These are phyloP conservation scores for Muraenolepis orangiensis DNA, from an alignment of 2,797 vertebrate genomes.

Conservation along the genomic window DNA sequence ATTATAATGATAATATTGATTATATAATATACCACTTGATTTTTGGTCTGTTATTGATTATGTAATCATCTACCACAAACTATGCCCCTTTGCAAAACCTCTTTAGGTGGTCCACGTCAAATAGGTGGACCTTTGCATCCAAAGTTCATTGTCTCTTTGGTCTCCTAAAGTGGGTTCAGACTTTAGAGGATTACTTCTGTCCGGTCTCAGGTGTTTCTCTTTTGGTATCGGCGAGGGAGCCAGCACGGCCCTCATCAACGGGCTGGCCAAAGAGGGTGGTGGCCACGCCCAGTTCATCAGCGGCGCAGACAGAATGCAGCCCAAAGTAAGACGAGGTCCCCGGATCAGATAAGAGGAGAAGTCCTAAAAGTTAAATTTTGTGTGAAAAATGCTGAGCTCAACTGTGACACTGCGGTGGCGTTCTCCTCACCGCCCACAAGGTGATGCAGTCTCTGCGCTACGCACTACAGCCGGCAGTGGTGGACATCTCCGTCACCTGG, in stretches of 20 bases:
- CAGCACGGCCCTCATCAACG: conserved; percentile 80
- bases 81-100: too few relatives aligned
- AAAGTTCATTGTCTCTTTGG: too few relatives aligned
- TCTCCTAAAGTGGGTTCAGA: too few relatives aligned
- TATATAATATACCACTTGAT: too few relatives aligned
- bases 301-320: conserved; percentile 77
- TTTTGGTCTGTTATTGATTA: too few relatives aligned
- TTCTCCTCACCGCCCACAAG: conserved; percentile 42
- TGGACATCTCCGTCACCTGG: conserved; percentile 62
- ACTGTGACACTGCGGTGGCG: not conserved
- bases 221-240: conserved; percentile 86
- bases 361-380: not conserved
- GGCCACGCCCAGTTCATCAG: conserved; percentile 81
- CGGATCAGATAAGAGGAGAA: not conserved
- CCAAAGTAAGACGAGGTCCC: conserved; percentile 71
- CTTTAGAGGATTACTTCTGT: too few relatives aligned
- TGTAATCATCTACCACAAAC: too few relatives aligned
- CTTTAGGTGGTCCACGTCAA: too few relatives aligned
- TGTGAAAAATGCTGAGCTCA: not conserved
- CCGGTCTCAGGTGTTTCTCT: conserved; percentile 78
- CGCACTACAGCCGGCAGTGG: conserved; percentile 73
- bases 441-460: conserved; percentile 77
- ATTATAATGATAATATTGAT: too few relatives aligned
- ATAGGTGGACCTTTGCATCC: too few relatives aligned
- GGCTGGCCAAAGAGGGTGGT: conserved; percentile 73